phyloP scores from a whole-genome alignment of 2,113 vertebrate genomes.

The Tinamus guttatus region DNA sequence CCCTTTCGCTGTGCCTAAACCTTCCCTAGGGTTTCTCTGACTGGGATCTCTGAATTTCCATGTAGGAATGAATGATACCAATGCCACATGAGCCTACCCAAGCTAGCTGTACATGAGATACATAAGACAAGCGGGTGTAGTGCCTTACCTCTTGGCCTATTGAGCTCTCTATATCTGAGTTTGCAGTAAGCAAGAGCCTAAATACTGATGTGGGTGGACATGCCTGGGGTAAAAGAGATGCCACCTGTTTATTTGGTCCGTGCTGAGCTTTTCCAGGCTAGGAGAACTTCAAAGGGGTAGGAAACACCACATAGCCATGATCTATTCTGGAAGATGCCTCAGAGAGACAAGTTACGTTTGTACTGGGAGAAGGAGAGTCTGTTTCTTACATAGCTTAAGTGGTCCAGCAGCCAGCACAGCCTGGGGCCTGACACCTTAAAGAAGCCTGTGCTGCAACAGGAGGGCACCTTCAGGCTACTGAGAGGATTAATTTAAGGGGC shows the following conservation, averaged over 20 bases:
- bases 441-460: background rate
- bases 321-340: background rate
- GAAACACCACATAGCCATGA: background rate
- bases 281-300: background rate
- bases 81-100: background rate
- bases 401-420: accelerated
- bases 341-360: background rate
- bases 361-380: background rate
- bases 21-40: background rate
- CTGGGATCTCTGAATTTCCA: accelerated
- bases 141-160: background rate
- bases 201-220: background rate
- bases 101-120: accelerated
- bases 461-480: background rate
- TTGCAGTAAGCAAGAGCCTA: background rate
- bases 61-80: background rate
- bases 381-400: background rate
- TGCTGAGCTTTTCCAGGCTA: background rate
- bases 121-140: background rate
- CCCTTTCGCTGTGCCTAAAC: accelerated
- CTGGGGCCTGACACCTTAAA: background rate
- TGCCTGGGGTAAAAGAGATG: background rate
- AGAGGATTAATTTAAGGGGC: background rate
- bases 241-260: background rate
- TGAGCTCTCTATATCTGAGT: background rate